Evolutionary conservation across 2,797 vertebrate genomes (phyloP).

Genomic region (Centroberyx gerrardi): DNA sequence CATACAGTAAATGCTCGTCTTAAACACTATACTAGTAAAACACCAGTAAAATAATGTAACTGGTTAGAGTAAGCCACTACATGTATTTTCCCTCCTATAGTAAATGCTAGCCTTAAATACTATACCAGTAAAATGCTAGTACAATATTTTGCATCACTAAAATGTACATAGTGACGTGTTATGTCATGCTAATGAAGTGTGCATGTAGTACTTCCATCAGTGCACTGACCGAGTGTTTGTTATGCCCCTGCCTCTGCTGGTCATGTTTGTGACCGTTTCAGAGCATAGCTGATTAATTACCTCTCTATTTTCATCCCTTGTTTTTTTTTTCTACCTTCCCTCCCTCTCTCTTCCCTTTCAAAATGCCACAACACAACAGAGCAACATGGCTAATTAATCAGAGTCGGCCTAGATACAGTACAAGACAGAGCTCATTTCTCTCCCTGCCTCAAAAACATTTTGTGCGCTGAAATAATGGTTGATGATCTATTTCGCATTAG

Average conservation of each 20-base stretch:
- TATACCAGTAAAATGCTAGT: too few relatives aligned
- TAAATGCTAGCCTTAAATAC: too few relatives aligned
- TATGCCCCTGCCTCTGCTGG: conserved; percentile 36
- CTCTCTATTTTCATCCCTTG: conserved; percentile 76
- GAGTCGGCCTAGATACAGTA: conserved; percentile 80
- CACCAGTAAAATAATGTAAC: too few relatives aligned
- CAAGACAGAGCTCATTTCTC: conserved; percentile 64
- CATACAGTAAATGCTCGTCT: too few relatives aligned
- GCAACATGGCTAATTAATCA: conserved; percentile 87
- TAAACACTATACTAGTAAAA: too few relatives aligned
- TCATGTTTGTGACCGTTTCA: conserved; percentile 69
- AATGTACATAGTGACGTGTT: not conserved
- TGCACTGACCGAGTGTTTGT: conserved; percentile 42
- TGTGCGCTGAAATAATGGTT: conserved; percentile 50
- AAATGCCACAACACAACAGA: conserved; percentile 78
- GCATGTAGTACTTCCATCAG: conserved; percentile 22
- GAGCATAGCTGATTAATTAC: conserved; percentile 85
- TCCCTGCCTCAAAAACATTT: conserved; percentile 55
- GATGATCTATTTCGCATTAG: conserved; percentile 75
- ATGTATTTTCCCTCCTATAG: too few relatives aligned
- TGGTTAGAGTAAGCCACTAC: too few relatives aligned
- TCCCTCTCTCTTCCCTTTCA: conserved; percentile 53
- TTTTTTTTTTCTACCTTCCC: not conserved
- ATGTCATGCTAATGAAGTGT: conserved; percentile 22
- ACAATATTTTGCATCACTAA: not conserved